phyloP scores from a whole-genome alignment of 2,113 vertebrate species.

The Centropristis striata region DNA sequence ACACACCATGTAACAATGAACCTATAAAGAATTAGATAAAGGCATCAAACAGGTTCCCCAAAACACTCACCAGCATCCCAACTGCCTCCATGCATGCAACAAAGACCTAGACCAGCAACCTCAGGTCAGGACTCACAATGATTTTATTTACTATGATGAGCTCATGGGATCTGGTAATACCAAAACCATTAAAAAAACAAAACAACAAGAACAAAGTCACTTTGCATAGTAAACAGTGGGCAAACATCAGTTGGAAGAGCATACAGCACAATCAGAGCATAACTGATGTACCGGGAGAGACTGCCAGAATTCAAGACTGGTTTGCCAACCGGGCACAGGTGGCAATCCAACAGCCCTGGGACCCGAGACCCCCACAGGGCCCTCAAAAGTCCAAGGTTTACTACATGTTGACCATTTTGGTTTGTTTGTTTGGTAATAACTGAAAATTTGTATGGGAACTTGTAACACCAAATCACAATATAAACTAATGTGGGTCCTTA shows the following conservation, averaged over 20 bases:
- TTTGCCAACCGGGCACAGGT: background rate
- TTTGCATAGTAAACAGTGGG: background rate
- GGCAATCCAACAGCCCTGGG: background rate
- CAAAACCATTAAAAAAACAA: background rate
- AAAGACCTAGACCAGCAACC: background rate
- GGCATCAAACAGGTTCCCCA: background rate
- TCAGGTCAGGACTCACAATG: background rate
- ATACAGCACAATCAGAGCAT: background rate
- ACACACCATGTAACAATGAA: conserved; percentile 16
- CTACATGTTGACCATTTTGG: background rate
- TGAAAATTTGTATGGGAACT: conserved; percentile 14
- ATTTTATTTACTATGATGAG: background rate
- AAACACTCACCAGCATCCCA: conserved; percentile 14
- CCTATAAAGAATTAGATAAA: background rate
- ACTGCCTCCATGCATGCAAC: background rate
- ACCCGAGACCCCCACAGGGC: background rate
- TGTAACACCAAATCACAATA: background rate
- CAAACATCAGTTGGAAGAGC: background rate
- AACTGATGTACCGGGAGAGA: background rate
- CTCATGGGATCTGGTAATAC: background rate
- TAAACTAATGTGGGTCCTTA: background rate
- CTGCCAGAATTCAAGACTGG: background rate
- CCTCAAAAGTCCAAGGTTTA: conserved; percentile 9
- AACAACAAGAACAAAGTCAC: background rate
- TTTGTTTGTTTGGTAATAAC: conserved; percentile 7